Percentiles rank a stretch among this genome's conserved stretches.
These are phyloP conservation scores for Trachelus iudaicus DNA, from an alignment of 2,888 invertebrate species.

Conservation along the genomic window DNA sequence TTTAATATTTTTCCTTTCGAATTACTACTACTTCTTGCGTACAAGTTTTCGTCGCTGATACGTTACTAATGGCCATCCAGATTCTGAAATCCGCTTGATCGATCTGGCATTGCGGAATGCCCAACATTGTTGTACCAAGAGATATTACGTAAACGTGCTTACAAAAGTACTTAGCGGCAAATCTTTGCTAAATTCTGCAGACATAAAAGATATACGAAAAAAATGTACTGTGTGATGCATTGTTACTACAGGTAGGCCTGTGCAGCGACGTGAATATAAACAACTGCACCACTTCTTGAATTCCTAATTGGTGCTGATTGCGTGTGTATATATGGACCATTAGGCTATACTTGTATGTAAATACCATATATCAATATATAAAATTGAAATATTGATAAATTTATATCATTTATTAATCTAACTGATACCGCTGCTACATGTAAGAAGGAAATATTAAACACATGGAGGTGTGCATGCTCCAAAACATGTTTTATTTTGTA, in stretches of 20 bases:
- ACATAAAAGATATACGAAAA: neutral
- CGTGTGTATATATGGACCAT: conserved; percentile 49
- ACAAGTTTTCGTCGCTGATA: neutral
- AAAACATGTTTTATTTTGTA: conserved; percentile 53
- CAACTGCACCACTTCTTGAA: conserved; percentile 31
- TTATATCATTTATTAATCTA: conserved; percentile 41
- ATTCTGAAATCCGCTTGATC: neutral
- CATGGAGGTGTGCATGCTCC: conserved; percentile 27
- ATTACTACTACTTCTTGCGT: neutral
- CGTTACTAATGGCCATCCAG: neutral
- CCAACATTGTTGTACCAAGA: neutral
- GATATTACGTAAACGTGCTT: neutral
- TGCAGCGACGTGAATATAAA: conserved; percentile 2
- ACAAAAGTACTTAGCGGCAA: neutral
- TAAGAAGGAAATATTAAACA: conserved; percentile 32
- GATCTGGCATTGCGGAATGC: neutral
- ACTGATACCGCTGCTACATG: conserved; percentile 35
- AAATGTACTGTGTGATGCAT: neutral
- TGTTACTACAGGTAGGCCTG: neutral
- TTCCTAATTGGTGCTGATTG: conserved; percentile 57
- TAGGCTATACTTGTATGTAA: conserved; percentile 34
- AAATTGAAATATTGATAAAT: conserved; percentile 37
- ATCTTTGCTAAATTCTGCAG: neutral
- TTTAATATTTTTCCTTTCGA: conserved; percentile 18
- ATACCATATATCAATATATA: conserved; percentile 35